Conservation (phyloP, 2,888 invertebrate species). For the Lamellibrachia columna region DNA sequence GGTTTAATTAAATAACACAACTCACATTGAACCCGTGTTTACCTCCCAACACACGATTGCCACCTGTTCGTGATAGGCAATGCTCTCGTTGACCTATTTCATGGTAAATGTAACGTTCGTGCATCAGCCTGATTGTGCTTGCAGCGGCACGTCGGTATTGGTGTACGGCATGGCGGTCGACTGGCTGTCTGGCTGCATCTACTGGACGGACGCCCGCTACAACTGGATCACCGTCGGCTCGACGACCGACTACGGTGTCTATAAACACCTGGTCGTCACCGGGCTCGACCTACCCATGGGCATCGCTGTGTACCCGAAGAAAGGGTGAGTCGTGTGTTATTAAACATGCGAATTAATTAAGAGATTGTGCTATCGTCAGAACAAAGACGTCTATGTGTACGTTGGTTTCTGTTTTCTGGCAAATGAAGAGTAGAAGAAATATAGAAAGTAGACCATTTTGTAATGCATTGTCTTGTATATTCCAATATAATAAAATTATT, state of each 20-base stretch:
- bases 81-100: neutral
- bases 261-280: constrained; percentile 32
- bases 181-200: constrained; percentile 57
- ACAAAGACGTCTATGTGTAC: neutral
- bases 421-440: too few species aligned
- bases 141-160: constrained; percentile 28
- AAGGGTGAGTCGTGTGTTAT: constrained; percentile 47
- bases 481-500: too few species aligned
- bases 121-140: neutral
- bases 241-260: constrained; percentile 18
- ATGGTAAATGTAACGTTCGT: neutral
- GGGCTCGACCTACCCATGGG: constrained; percentile 54
- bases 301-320: constrained; percentile 54
- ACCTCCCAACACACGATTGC: too few species aligned
- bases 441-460: too few species aligned
- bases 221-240: constrained; percentile 59
- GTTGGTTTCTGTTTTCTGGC: neutral
- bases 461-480: too few species aligned
- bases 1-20: neutral
- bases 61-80: too few species aligned
- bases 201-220: constrained; percentile 60
- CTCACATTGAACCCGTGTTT: too few species aligned
- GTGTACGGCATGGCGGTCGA: constrained; percentile 59
- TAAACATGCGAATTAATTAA: neutral
- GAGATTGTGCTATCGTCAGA: too few species aligned